Evolutionary conservation across 1,140 invertebrate genomes (phyloP).

Genomic region (Chymomyza costata): DNA sequence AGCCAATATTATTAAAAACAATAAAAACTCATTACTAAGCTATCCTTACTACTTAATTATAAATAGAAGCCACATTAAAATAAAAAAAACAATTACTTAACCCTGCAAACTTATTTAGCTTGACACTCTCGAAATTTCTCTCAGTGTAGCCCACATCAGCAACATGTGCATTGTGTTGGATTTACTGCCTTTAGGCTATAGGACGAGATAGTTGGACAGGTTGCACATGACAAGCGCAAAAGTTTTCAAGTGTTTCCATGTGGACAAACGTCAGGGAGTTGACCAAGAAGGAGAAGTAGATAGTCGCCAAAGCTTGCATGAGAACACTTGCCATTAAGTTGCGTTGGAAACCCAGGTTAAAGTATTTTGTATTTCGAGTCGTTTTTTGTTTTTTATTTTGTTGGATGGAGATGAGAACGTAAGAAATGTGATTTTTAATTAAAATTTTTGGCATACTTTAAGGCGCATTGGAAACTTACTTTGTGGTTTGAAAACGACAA

Average conservation of each 20-base stretch:
- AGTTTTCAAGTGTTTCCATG: conserved; percentile 52
- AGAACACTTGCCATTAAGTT: conserved; percentile 69
- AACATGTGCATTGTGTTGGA: conserved; percentile 64
- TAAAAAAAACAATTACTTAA: too few relatives aligned
- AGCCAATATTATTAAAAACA: too few relatives aligned
- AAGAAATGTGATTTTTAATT: conserved; percentile 57
- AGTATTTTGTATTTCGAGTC: conserved; percentile 10
- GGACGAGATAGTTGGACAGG: conserved; percentile 61
- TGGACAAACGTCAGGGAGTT: neutral
- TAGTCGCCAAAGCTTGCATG: conserved; percentile 62
- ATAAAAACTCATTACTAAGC: too few relatives aligned
- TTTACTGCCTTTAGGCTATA: conserved; percentile 62
- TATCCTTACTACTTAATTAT: too few relatives aligned
- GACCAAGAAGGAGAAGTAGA: neutral
- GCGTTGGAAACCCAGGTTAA: conserved; percentile 37
- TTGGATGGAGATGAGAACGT: conserved; percentile 7
- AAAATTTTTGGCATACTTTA: conserved; percentile 63
- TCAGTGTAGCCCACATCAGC: conserved; percentile 11
- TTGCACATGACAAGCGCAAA: conserved; percentile 67
- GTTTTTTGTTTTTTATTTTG: neutral
- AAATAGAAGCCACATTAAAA: too few relatives aligned
- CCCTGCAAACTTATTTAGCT: too few relatives aligned
- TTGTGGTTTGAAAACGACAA: too few relatives aligned
- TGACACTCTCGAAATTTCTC: too few relatives aligned
- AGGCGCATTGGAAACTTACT: too few relatives aligned